Evolutionary conservation across 1,140 invertebrate genomes (phyloP).

Genomic region (Solen grandis): DNA sequence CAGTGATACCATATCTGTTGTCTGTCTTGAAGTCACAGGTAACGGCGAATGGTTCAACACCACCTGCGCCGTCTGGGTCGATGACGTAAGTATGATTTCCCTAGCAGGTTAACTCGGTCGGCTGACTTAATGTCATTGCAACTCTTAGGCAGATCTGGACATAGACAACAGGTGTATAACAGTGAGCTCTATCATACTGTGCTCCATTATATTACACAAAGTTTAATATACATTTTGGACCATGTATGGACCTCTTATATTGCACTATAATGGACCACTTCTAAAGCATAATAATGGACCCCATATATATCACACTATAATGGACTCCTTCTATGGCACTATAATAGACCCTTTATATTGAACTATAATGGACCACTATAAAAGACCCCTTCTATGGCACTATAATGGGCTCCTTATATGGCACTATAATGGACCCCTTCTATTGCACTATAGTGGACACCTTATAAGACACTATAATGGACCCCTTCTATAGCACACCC

Average conservation of each 20-base stretch:
- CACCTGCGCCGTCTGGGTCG: constrained; percentile 71
- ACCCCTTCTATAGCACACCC: too few species aligned
- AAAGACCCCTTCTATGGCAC: too few species aligned
- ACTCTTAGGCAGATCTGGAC: constrained; percentile 67
- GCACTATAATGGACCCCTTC: too few species aligned
- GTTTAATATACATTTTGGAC: background rate
- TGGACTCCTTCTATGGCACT: too few species aligned
- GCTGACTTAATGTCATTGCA: constrained; percentile 67
- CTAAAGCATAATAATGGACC: too few species aligned
- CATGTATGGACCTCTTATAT: background rate
- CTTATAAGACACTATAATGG: too few species aligned
- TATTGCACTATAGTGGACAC: too few species aligned
- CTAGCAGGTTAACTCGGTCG: constrained; percentile 18
- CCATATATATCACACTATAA: too few species aligned
- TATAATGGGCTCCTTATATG: too few species aligned
- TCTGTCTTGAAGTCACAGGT: constrained; percentile 67
- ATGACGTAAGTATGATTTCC: constrained; percentile 67
- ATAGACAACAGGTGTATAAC: background rate
- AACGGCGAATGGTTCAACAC: constrained; percentile 59
- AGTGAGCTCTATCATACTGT: too few species aligned
- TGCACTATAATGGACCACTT: background rate
- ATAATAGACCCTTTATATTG: too few species aligned
- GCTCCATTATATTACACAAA: background rate
- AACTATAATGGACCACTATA: too few species aligned
- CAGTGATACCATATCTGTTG: constrained; percentile 66